A percentile compares a stretch with the other conserved stretches of the same genome.
These are phyloP conservation scores for Lepidonotus clava DNA, from an alignment of 2,888 invertebrate species.

Conservation along the genomic window DNA sequence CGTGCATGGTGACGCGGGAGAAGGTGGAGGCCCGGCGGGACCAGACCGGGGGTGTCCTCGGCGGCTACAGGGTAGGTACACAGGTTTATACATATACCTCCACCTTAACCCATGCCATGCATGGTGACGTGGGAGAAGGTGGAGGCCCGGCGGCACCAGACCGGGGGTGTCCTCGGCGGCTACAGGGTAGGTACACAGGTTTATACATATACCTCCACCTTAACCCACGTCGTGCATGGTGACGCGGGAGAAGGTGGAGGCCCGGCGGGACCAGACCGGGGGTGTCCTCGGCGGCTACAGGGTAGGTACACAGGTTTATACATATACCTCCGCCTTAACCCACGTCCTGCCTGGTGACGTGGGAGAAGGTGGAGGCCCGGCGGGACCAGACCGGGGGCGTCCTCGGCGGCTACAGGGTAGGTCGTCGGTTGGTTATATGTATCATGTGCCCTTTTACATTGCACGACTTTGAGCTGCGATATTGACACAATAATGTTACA, in stretches of 20 bases:
- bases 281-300: constrained; percentile 96
- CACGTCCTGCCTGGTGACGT: constrained; percentile 95
- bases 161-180: constrained; percentile 94
- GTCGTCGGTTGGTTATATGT: no score
- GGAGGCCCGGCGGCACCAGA: constrained; percentile 89
- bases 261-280: constrained; percentile 90
- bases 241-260: constrained; percentile 92
- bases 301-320: no score
- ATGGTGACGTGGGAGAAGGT: constrained; percentile 95
- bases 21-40: constrained; percentile 92
- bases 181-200: constrained; percentile 89
- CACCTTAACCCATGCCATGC: constrained; percentile 94
- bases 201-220: no score
- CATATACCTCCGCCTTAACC: no score
- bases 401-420: constrained; percentile 92
- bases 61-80: constrained; percentile 91
- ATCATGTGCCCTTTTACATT: no score
- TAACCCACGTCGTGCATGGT: constrained; percentile 95
- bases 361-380: constrained; percentile 91
- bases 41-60: constrained; percentile 91
- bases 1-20: constrained; percentile 93
- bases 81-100: no score
- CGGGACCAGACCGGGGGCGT: constrained; percentile 92
- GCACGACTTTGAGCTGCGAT: no score
- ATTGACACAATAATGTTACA: no score